phyloP scores from a whole-genome alignment of 1,140 invertebrate species.

The Ptiloglossa arizonensis region DNA sequence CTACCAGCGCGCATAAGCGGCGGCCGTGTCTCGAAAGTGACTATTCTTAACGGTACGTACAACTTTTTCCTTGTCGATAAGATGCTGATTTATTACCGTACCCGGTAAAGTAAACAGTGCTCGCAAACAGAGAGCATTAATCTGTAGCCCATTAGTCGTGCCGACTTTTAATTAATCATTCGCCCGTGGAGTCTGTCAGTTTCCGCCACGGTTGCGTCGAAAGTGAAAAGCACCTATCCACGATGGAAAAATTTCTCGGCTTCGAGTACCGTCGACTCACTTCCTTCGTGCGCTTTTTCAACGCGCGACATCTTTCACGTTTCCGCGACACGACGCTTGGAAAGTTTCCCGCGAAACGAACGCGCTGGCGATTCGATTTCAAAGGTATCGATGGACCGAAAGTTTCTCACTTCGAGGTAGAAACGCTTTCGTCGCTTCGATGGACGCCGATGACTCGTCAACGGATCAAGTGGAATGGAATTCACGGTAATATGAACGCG shows the following conservation, averaged over 20 bases:
- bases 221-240: conserved; percentile 45
- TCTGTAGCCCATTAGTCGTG: conserved; percentile 74
- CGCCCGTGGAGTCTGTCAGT: not conserved
- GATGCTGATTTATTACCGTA: conserved; percentile 71
- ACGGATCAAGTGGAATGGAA: no score
- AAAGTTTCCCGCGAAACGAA: no score
- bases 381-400: no score
- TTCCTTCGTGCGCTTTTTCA: no score
- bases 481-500: no score
- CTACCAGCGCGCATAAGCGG: conserved; percentile 28
- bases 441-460: no score
- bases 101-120: conserved; percentile 66
- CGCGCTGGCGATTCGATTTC: no score
- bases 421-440: no score
- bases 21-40: conserved; percentile 44
- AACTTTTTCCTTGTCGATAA: conserved; percentile 54
- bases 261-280: no score
- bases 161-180: conserved; percentile 76
- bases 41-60: conserved; percentile 58
- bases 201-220: conserved; percentile 1
- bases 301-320: no score
- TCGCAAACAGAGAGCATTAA: conserved; percentile 73
- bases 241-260: not conserved
- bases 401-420: no score
- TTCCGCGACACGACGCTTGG: no score